phyloP scores from a whole-genome alignment of 2,797 vertebrate genomes.

The Champsocephalus esox region DNA sequence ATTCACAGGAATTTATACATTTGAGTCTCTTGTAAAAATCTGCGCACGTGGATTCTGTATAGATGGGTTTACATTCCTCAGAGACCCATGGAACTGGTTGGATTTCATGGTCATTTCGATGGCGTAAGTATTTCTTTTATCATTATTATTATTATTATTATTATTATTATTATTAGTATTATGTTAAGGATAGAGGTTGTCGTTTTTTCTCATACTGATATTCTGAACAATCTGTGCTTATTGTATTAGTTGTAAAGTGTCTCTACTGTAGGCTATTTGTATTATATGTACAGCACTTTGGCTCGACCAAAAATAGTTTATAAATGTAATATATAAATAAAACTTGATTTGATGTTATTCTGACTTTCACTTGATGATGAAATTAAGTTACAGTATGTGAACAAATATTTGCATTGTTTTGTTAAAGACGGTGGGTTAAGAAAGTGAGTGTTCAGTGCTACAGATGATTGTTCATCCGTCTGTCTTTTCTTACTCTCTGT shows the following conservation, averaged over 20 bases:
- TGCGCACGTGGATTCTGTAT: slow-evolving; percentile 99
- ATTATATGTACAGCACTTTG: too few relatives aligned
- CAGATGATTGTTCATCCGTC: slow-evolving; percentile 34
- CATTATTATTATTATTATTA: too few relatives aligned
- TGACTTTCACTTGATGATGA: neutral
- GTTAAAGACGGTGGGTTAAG: slow-evolving; percentile 27
- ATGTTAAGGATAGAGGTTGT: neutral
- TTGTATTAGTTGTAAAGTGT: too few relatives aligned
- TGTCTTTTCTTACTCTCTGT: slow-evolving; percentile 34
- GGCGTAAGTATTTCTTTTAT: slow-evolving; percentile 91
- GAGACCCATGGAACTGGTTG: slow-evolving; percentile 99
- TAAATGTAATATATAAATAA: too few relatives aligned
- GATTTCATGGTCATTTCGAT: slow-evolving; percentile 99
- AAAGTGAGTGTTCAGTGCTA: slow-evolving; percentile 21
- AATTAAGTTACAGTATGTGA: slow-evolving; percentile 1
- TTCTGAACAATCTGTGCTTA: too few relatives aligned
- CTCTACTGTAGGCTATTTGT: too few relatives aligned
- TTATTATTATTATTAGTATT: neutral
- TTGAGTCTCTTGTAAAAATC: slow-evolving; percentile 99
- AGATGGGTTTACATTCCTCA: slow-evolving; percentile 97
- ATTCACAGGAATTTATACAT: slow-evolving; percentile 99
- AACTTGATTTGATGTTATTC: neutral
- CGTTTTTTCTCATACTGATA: too few relatives aligned
- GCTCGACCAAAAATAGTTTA: too few relatives aligned
- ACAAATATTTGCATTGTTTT: slow-evolving; percentile 11